These are phyloP conservation scores for Pipistrellus nathusii DNA, from an alignment of 2,797 vertebrate genomes.

Conservation along the genomic window DNA sequence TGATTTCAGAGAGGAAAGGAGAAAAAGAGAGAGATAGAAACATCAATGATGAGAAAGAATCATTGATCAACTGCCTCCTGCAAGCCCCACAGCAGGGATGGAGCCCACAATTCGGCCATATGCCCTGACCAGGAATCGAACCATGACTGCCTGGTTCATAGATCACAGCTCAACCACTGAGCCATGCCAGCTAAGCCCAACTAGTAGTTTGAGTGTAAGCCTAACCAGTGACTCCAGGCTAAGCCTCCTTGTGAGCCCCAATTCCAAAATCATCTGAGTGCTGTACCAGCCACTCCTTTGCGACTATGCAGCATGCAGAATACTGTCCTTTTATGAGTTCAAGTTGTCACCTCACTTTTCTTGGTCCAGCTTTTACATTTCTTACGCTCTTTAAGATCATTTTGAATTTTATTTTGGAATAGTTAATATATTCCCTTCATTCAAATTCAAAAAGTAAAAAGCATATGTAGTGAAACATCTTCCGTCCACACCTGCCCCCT, in stretches of 20 bases:
- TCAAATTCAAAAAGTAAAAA: slow-evolving; percentile 59
- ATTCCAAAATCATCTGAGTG: background rate
- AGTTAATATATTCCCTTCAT: slow-evolving; percentile 11
- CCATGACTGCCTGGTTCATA: too few relatives aligned
- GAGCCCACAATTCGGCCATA: too few relatives aligned
- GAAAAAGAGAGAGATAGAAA: too few relatives aligned
- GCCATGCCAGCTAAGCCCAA: background rate
- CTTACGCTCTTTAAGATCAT: slow-evolving; percentile 38
- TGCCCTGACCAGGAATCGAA: too few relatives aligned
- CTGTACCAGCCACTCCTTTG: background rate
- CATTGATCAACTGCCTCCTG: too few relatives aligned
- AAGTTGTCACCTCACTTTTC: background rate
- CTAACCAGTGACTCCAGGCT: background rate
- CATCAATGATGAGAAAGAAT: too few relatives aligned
- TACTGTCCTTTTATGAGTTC: background rate
- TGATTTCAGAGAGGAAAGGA: too few relatives aligned
- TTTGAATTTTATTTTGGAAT: slow-evolving; percentile 63
- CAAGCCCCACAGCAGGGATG: too few relatives aligned
- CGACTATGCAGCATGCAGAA: background rate
- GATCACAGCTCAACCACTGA: too few relatives aligned
- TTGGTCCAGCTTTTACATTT: slow-evolving; percentile 44
- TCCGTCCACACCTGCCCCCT: background rate
- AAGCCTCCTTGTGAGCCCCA: background rate
- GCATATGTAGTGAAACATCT: background rate
- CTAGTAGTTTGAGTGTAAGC: background rate